Percentiles rank a stretch among this genome's conserved stretches.
Conservation (phyloP, 2,113 vertebrate genomes). For the Tichodroma muraria region DNA sequence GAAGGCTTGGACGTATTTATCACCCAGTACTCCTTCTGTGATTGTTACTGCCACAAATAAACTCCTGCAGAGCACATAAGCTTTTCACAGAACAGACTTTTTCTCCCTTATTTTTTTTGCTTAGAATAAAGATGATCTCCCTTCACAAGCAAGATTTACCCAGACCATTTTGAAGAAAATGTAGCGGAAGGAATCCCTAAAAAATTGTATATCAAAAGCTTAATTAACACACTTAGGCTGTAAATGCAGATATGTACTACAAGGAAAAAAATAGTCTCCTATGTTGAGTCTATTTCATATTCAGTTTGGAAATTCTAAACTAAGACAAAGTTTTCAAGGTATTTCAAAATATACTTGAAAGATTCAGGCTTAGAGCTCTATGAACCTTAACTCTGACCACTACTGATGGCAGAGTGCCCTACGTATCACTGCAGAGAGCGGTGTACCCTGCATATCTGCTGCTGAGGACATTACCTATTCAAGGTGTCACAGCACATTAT, state of each 20-base stretch:
- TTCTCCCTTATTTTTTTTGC: neutral
- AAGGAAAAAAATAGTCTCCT: constrained; percentile 10
- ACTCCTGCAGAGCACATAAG: constrained; percentile 32
- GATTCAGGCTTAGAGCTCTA: neutral
- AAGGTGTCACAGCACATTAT: neutral
- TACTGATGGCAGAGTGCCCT: neutral
- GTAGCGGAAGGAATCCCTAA: constrained; percentile 52
- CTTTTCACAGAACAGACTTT: constrained; percentile 12
- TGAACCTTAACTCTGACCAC: neutral
- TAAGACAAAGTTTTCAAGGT: constrained; percentile 15
- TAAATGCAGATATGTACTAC: constrained; percentile 37
- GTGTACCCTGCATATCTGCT: neutral
- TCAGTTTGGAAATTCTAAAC: constrained; percentile 38
- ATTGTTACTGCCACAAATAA: constrained; percentile 22
- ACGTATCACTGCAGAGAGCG: neutral
- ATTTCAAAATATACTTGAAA: neutral
- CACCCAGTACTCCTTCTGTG: constrained; percentile 35
- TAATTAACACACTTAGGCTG: constrained; percentile 44
- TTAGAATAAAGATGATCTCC: constrained; percentile 16
- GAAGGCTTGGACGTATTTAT: constrained; percentile 19
- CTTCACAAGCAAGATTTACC: constrained; percentile 18
- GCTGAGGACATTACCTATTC: neutral
- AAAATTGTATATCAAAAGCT: constrained; percentile 26
- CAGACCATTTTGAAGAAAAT: constrained; percentile 17
- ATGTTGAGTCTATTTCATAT: constrained; percentile 24